These are phyloP conservation scores for Thecophora atra DNA, from an alignment of 2,888 invertebrate species.

Conservation along the genomic window DNA sequence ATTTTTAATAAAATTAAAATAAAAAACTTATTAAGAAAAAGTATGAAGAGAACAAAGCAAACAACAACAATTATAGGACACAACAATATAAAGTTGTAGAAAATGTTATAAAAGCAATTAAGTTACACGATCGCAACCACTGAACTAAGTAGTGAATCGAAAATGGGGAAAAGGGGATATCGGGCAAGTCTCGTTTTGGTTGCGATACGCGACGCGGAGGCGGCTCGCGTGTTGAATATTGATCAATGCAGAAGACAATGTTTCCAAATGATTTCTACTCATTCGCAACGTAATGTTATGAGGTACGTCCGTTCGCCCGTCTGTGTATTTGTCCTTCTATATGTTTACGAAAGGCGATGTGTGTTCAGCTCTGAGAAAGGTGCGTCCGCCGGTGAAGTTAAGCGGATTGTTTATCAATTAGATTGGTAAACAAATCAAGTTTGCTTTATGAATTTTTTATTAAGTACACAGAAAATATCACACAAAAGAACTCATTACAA, in stretches of 20 bases:
- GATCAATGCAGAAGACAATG: conserved; percentile 14
- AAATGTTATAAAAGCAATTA: conserved; percentile 21
- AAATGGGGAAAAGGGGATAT: too few species aligned
- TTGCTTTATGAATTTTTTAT: conserved; percentile 41
- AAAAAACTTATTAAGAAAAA: conserved; percentile 14
- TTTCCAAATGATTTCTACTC: background rate
- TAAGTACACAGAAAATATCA: conserved; percentile 16
- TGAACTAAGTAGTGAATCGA: background rate
- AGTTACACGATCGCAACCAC: conserved; percentile 25
- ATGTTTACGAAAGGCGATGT: conserved; percentile 17
- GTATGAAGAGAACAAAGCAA: background rate
- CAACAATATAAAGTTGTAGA: background rate
- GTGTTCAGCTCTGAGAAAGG: conserved; percentile 15
- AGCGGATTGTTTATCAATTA: conserved; percentile 39
- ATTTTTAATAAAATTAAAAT: conserved; percentile 34
- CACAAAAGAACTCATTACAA: conserved; percentile 2
- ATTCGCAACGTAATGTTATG: background rate
- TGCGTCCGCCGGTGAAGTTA: conserved; percentile 15
- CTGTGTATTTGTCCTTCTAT: background rate
- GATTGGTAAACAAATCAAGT: conserved; percentile 41
- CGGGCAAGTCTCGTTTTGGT: background rate
- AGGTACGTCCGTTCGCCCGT: background rate
- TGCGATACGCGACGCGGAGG: conserved; percentile 31
- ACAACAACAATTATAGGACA: background rate
- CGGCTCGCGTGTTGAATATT: conserved; percentile 38